These are phyloP conservation scores for Porites lutea DNA, from an alignment of 64 coral and sea anemone species.

Conservation along the genomic window DNA sequence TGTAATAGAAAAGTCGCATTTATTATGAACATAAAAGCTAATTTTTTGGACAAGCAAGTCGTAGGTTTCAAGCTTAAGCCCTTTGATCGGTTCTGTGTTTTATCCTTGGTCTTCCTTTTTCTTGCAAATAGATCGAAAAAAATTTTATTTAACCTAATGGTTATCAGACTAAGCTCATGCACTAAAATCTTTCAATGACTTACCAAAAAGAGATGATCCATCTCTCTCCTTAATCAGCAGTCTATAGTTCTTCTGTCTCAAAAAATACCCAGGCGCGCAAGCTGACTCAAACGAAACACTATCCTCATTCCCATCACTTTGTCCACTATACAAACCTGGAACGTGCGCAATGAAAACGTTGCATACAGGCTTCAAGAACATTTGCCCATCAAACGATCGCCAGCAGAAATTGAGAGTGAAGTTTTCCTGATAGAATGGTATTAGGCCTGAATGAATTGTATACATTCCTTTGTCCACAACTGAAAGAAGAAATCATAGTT, in stretches of 20 bases:
- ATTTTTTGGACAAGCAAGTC: too few relatives aligned
- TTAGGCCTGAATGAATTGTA: conserved; percentile 70
- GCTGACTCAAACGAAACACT: conserved; percentile 79
- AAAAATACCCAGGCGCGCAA: conserved; percentile 69
- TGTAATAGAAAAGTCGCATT: too few relatives aligned
- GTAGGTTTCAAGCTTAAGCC: too few relatives aligned
- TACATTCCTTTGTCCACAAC: conserved; percentile 24
- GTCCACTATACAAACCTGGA: neutral
- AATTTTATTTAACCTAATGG: neutral
- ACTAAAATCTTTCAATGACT: neutral
- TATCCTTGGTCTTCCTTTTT: too few relatives aligned
- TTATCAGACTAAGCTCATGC: neutral
- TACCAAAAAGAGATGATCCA: conserved; percentile 35
- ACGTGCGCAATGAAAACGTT: conserved; percentile 58
- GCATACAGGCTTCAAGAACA: conserved; percentile 31
- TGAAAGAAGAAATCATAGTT: neutral
- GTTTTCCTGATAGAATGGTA: conserved; percentile 59
- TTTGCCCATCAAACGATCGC: neutral
- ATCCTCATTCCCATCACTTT: neutral
- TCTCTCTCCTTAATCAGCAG: conserved; percentile 17
- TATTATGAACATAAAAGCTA: too few relatives aligned
- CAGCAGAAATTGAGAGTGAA: conserved; percentile 17
- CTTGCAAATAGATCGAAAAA: too few relatives aligned
- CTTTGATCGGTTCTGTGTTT: too few relatives aligned
- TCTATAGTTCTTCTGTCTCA: conserved; percentile 67